A percentile compares a stretch with the other conserved stretches of the same genome.
phyloP scores from a whole-genome alignment of 2,113 vertebrate species.

The Laterallus jamaicensis region DNA sequence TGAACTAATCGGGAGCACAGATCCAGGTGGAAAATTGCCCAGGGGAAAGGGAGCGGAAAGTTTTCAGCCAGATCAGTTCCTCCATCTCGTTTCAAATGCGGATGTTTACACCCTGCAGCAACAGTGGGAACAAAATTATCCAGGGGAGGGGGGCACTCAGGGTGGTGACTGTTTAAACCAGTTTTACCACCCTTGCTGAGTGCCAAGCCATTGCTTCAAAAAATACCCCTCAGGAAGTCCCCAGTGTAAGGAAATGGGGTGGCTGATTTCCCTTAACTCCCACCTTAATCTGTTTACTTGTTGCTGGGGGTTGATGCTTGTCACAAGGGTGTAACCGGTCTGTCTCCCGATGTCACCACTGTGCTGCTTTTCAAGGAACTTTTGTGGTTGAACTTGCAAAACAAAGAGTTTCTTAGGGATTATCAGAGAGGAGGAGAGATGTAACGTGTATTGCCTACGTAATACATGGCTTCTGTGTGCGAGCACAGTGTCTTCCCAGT shows the following conservation, averaged over 20 bases:
- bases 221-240: neutral
- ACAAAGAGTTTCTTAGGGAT: constrained; percentile 13
- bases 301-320: constrained; percentile 2
- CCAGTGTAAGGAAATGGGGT: neutral
- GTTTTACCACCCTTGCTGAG: constrained; percentile 6
- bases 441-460: neutral
- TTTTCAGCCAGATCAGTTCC: constrained; percentile 14
- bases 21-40: constrained; percentile 43
- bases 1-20: neutral
- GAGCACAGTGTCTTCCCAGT: constrained; percentile 1
- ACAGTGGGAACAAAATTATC: neutral
- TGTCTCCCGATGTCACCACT: neutral
- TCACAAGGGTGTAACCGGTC: neutral
- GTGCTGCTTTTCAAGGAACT: constrained; percentile 49
- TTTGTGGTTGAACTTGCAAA: constrained; percentile 11
- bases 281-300: constrained; percentile 34
- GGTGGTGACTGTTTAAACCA: constrained; percentile 40
- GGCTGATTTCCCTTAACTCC: neutral
- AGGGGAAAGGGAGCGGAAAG: neutral
- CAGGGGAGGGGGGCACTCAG: neutral
- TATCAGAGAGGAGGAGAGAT: constrained; percentile 3
- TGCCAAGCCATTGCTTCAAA: neutral
- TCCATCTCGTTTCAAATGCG: neutral
- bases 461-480: neutral
- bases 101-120: neutral